Evolutionary conservation across 2,797 vertebrate species (phyloP).

Genomic region (Iguana delicatissima): DNA sequence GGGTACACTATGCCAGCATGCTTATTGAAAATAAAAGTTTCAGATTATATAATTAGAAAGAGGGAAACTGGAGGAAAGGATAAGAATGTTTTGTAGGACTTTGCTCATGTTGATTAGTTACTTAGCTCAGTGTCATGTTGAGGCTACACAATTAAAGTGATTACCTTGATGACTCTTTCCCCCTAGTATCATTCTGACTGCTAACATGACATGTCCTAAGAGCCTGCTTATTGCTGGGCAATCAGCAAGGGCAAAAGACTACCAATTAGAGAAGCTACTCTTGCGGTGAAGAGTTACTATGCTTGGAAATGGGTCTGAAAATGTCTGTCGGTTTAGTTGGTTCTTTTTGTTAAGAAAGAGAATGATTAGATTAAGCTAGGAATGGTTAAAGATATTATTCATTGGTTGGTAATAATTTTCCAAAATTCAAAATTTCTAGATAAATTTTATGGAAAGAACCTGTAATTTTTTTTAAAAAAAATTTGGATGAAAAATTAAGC

Average conservation of each 20-base stretch:
- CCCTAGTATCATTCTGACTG: not conserved
- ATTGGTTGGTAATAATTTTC: not conserved
- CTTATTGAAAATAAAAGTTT: fast-evolving
- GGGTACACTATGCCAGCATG: fast-evolving
- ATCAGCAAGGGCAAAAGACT: not conserved
- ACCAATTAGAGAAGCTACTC: fast-evolving
- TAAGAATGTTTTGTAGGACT: not conserved
- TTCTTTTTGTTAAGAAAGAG: not conserved
- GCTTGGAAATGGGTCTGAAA: not conserved
- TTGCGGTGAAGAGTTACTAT: not conserved
- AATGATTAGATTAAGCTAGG: not conserved
- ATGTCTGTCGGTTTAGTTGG: not conserved
- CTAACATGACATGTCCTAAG: not conserved
- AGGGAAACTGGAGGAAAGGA: too few relatives aligned
- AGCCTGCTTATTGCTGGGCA: not conserved
- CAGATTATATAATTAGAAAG: not conserved
- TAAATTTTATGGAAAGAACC: too few relatives aligned
- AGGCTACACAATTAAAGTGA: not conserved
- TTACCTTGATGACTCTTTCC: conserved; percentile 9
- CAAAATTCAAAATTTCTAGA: not conserved
- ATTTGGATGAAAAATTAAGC: too few relatives aligned
- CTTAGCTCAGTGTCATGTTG: not conserved
- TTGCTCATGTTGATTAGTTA: not conserved
- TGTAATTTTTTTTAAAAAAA: too few relatives aligned
- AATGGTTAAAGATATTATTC: not conserved